These are phyloP conservation scores for Ophion ventricosus DNA, from an alignment of 2,888 invertebrate species.

Conservation along the genomic window DNA sequence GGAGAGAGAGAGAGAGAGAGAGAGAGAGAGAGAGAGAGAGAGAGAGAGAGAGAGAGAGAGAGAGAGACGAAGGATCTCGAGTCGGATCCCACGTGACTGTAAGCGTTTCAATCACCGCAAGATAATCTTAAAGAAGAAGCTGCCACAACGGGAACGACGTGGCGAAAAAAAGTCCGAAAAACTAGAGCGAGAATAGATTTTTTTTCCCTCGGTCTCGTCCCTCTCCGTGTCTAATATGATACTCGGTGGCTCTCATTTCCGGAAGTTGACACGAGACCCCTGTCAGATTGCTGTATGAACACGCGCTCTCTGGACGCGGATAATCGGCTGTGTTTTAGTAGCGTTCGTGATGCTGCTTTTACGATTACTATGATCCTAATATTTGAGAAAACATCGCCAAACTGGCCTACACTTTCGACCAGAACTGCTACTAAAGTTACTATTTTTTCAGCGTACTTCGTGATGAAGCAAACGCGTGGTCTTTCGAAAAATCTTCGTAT, in stretches of 20 bases:
- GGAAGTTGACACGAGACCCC: conserved; percentile 57
- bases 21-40: neutral
- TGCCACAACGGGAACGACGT: neutral
- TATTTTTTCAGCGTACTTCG: conserved; percentile 14
- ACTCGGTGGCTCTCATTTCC: conserved; percentile 50
- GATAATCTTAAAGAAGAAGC: conserved; percentile 35
- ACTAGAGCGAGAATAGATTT: conserved; percentile 51
- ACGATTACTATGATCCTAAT: conserved; percentile 1
- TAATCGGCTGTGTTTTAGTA: conserved; percentile 29
- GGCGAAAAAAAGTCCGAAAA: conserved; percentile 24
- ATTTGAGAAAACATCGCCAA: conserved; percentile 12
- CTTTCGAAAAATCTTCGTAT: too few species aligned
- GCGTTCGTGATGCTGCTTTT: neutral
- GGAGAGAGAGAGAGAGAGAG: conserved; percentile 11
- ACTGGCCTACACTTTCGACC: neutral
- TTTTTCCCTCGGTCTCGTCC: conserved; percentile 4
- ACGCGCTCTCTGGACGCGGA: conserved; percentile 11
- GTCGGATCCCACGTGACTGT: conserved; percentile 16
- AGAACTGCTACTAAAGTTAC: neutral
- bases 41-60: conserved; percentile 4
- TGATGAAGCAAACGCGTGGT: too few species aligned
- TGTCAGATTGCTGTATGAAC: conserved; percentile 22
- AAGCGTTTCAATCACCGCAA: conserved; percentile 47
- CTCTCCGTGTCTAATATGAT: conserved; percentile 41
- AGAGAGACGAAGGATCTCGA: conserved; percentile 19